Evolutionary conservation across 2,113 vertebrate genomes (phyloP).

Genomic region (Crotalus helleri): DNA sequence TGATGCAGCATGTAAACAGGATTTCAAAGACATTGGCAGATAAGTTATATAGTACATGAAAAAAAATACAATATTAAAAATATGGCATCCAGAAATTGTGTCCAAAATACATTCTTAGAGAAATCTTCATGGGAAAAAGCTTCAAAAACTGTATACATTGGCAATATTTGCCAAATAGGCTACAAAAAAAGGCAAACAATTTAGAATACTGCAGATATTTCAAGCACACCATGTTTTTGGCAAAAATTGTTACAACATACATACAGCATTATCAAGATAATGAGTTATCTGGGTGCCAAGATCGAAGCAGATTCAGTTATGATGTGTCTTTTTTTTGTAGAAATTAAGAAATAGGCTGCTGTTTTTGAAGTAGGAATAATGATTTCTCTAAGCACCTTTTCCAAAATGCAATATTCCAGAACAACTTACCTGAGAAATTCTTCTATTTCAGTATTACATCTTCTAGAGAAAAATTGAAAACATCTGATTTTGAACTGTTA

Average conservation of each 20-base stretch:
- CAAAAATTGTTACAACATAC: neutral
- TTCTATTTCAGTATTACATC: neutral
- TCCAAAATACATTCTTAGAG: neutral
- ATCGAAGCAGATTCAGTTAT: rapidly evolving
- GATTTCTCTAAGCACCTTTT: neutral
- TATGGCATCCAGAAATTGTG: neutral
- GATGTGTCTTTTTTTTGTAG: conserved; percentile 1
- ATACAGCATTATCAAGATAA: neutral
- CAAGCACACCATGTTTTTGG: neutral
- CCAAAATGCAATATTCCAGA: neutral
- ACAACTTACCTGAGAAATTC: neutral
- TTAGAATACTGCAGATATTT: neutral
- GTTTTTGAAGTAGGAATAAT: neutral
- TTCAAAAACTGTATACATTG: neutral
- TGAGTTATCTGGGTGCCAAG: neutral
- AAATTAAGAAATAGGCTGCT: neutral
- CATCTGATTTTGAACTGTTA: neutral
- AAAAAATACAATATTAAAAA: neutral
- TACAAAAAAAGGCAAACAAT: neutral
- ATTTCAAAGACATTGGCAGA: neutral
- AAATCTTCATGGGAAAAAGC: neutral
- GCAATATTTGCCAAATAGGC: neutral
- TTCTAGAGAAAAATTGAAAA: neutral
- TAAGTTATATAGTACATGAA: neutral
- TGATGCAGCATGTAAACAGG: neutral